Base-by-base conservation (phyloP, 1,140 invertebrate genomes). In the Hylyphantes graminicola region DNA sequence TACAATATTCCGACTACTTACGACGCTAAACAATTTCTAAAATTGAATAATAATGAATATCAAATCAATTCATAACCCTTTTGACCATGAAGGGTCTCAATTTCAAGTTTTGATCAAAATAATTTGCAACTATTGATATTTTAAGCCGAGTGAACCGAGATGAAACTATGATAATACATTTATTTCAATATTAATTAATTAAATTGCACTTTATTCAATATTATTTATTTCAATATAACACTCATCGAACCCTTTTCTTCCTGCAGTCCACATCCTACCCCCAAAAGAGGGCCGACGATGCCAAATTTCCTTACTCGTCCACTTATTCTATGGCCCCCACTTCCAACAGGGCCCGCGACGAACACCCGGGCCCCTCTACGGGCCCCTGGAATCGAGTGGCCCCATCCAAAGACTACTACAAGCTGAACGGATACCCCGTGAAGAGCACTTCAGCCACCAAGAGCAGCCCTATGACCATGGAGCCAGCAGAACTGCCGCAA, bases 401-500 rank as follows among this genome's bases (percentile, higher is more conserved):
- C 51, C n/a, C n/a, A n/a, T 53, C 68, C 12, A 55, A 73, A 21
- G 79, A 74, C 48, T 82, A 82, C 70, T 82, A 82, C 59, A 73
- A 35, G 48, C 61, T 82, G 79, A 81, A 63, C 21, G 77, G 77
- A 21, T 79, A 68, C 57, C 17, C 48, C 8, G 13, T 80, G 48
- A 82, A 82, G 70, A 74, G 57, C 70, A 73, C 79, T 72, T 82
- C 79, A 15, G 79, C 79, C 48, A 54, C 79, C 59, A 82, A 73
- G 59, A 82, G 79, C 35, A 19, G 55, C 15, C n/a, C n/a, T n/a
- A n/a, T n/a, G n/a, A 8, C 57, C 12, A 19, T 68, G 2, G 54
- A 73, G 3, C 67, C 70, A 17, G 57, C 79, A 13, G 4, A 48
- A 8, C 73, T 82, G 7, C 68, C 79, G 7, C 79, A 82, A 82